Evolutionary conservation across 2,113 vertebrate species (phyloP).

Genomic region (Catharus bicknelli): DNA sequence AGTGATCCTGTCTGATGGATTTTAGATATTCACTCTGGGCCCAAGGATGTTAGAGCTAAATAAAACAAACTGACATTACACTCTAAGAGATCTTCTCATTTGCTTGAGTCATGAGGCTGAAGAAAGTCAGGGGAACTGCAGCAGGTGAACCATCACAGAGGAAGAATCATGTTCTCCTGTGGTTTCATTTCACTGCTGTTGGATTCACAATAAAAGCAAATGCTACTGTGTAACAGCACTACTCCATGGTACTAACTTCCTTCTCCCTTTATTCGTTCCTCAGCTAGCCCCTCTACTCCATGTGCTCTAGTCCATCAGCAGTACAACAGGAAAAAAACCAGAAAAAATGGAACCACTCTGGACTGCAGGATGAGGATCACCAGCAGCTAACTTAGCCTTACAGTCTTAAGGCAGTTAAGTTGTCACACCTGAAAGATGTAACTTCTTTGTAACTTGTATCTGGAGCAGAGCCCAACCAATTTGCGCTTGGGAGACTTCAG

Average conservation of each 20-base stretch:
- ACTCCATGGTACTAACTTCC: rapidly evolving
- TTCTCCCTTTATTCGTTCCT: not conserved
- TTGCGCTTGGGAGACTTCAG: not conserved
- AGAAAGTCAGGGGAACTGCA: not conserved
- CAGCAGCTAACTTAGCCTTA: not conserved
- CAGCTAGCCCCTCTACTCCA: not conserved
- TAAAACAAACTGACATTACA: slow-evolving; percentile 47
- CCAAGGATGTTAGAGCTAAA: slow-evolving; percentile 24
- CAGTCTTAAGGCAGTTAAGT: not conserved
- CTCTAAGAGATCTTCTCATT: slow-evolving; percentile 28
- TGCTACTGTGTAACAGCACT: not conserved
- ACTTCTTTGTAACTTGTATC: not conserved
- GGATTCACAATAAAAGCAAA: not conserved
- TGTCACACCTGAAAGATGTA: not conserved
- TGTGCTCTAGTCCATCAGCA: not conserved
- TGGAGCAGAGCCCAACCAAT: not conserved
- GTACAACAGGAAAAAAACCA: not conserved
- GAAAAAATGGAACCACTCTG: not conserved
- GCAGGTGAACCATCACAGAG: not conserved
- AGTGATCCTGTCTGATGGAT: slow-evolving; percentile 55
- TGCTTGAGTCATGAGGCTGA: not conserved
- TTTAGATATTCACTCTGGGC: slow-evolving; percentile 60
- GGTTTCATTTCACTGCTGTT: not conserved
- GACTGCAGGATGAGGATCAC: not conserved
- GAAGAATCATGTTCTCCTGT: not conserved